Evolutionary conservation across 2,113 vertebrate species (phyloP).

Genomic region (Urocynchramus pylzowi): DNA sequence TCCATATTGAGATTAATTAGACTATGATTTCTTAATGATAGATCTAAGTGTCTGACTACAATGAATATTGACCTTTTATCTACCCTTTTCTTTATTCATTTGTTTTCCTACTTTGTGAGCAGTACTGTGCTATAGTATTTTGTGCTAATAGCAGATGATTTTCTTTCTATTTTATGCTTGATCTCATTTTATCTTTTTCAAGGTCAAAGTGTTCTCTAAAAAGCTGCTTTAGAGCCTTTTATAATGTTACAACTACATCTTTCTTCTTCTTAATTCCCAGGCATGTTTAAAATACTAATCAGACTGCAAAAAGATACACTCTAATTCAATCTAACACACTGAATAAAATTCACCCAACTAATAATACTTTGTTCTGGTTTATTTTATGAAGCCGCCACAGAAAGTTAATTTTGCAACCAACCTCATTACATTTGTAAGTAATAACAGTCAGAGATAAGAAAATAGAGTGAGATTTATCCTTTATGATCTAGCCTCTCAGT

Average conservation of each 20-base stretch:
- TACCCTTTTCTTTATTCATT: neutral
- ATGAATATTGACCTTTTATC: neutral
- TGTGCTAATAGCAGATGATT: neutral
- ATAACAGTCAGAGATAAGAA: slow-evolving; percentile 35
- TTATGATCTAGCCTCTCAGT: neutral
- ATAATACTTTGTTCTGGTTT: slow-evolving; percentile 57
- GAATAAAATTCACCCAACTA: slow-evolving; percentile 55
- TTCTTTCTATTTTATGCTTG: neutral
- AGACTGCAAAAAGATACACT: slow-evolving; percentile 10
- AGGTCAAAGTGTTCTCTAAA: slow-evolving; percentile 59
- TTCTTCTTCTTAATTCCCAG: slow-evolving; percentile 60
- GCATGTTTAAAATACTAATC: slow-evolving; percentile 72
- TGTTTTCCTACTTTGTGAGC: neutral
- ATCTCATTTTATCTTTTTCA: slow-evolving; percentile 61
- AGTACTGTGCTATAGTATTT: neutral
- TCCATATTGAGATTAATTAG: neutral
- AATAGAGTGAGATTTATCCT: neutral
- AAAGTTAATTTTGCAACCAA: slow-evolving; percentile 64
- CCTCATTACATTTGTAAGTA: slow-evolving; percentile 54
- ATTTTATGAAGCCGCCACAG: slow-evolving; percentile 50
- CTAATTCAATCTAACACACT: slow-evolving; percentile 12
- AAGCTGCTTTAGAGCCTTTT: slow-evolving; percentile 11
- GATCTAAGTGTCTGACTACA: neutral
- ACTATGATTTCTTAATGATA: neutral
- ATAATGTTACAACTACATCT: neutral